Evolutionary conservation across 2,888 invertebrate species (phyloP).

Genomic region (Dioctria linearis): DNA sequence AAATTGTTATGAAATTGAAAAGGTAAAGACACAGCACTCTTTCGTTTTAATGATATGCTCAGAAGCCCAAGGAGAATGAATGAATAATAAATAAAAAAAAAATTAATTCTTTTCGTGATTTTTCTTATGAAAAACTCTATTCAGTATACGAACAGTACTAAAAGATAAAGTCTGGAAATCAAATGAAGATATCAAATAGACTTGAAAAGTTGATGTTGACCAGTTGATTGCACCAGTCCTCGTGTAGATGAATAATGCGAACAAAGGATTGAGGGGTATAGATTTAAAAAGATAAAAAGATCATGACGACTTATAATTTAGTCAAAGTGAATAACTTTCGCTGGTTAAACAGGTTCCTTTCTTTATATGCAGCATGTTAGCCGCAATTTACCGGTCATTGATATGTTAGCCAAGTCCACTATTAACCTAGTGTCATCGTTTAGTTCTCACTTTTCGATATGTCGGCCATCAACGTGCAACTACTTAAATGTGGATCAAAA

Average conservation of each 20-base stretch:
- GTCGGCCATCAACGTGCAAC: neutral
- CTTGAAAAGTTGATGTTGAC: neutral
- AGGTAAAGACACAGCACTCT: constrained; percentile 32
- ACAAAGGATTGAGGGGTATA: constrained; percentile 16
- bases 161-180: neutral
- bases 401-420: constrained; percentile 2
- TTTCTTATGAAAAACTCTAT: neutral
- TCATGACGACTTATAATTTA: neutral
- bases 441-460: neutral
- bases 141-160: neutral
- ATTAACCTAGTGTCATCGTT: constrained; percentile 44
- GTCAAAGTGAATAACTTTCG: constrained; percentile 18
- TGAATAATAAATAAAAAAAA: neutral
- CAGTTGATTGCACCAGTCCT: constrained; percentile 1
- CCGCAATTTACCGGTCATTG: constrained; percentile 13
- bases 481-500: neutral
- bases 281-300: neutral
- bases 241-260: neutral
- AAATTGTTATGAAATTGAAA: constrained; percentile 43
- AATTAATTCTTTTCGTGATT: neutral
- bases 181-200: constrained; percentile 41
- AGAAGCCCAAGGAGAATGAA: constrained; percentile 16
- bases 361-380: neutral
- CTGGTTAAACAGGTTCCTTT: constrained; percentile 3
- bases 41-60: constrained; percentile 29